A percentile compares a stretch with the other conserved stretches of the same genome.
phyloP scores from a whole-genome alignment of 2,888 invertebrate genomes.

The Spodoptera exigua region DNA sequence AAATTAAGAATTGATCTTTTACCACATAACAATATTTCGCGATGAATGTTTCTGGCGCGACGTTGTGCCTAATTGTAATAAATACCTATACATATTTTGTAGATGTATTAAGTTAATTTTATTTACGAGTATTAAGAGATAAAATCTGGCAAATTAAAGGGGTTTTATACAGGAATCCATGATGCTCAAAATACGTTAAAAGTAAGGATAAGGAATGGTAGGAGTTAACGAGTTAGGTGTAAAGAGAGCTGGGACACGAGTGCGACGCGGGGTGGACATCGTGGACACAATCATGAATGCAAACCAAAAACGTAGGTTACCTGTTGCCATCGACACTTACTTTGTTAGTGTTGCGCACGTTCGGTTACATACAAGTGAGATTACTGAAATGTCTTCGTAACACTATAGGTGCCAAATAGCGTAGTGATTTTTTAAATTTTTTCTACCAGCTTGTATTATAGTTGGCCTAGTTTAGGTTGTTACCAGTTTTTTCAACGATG shows the following conservation, averaged over 20 bases:
- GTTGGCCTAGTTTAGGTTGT: conserved; percentile 86
- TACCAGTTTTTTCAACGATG: conserved; percentile 85
- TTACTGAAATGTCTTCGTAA: conserved; percentile 72
- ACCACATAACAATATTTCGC: conserved; percentile 88
- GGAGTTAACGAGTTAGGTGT: conserved; percentile 76
- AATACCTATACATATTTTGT: conserved; percentile 85
- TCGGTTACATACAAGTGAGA: conserved; percentile 72
- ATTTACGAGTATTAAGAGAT: conserved; percentile 84
- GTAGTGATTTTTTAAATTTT: conserved; percentile 79
- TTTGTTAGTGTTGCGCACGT: conserved; percentile 76
- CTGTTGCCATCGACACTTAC: conserved; percentile 84
- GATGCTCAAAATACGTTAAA: conserved; percentile 85
- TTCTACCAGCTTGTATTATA: conserved; percentile 81
- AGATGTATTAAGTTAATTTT: conserved; percentile 86
- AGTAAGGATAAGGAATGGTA: conserved; percentile 70
- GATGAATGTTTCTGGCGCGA: conserved; percentile 86
- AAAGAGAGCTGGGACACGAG: conserved; percentile 68
- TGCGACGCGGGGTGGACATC: conserved; percentile 61
- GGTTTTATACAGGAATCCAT: conserved; percentile 72
- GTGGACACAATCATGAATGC: conserved; percentile 74
- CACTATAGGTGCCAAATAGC: conserved; percentile 87
- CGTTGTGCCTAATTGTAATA: conserved; percentile 83
- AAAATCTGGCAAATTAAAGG: conserved; percentile 81
- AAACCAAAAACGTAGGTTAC: conserved; percentile 89
- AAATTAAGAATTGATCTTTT: conserved; percentile 86